A percentile compares a stretch with the other conserved stretches of the same genome.
phyloP scores from a whole-genome alignment of 2,888 invertebrate species.

The Rhingia campestris region DNA sequence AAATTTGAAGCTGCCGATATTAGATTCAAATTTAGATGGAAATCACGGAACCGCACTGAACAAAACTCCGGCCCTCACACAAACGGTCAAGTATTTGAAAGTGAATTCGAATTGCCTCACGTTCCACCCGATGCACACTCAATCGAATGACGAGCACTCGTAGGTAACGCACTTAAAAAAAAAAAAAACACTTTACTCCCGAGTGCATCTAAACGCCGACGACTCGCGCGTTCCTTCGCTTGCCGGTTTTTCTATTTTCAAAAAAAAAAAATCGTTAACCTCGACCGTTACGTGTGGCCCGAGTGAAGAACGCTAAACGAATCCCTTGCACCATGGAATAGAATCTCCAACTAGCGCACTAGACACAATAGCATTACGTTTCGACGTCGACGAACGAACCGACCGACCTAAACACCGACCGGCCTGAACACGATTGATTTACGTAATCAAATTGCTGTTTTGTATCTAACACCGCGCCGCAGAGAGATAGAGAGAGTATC shows the following conservation, averaged over 20 bases:
- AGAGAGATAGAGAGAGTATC: constrained; percentile 16
- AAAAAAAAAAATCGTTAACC: constrained; percentile 40
- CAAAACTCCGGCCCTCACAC: background rate
- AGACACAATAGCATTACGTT: constrained; percentile 60
- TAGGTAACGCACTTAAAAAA: constrained; percentile 7
- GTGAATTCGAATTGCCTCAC: constrained; percentile 36
- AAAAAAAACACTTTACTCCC: constrained; percentile 27
- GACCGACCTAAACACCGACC: background rate
- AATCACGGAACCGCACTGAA: constrained; percentile 6
- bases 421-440: constrained; percentile 52
- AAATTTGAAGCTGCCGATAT: background rate
- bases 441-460: constrained; percentile 65
- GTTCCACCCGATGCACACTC: background rate
- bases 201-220: constrained; percentile 44
- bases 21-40: constrained; percentile 32
- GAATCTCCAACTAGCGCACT: constrained; percentile 52
- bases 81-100: constrained; percentile 24
- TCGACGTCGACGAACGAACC: constrained; percentile 19
- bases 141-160: constrained; percentile 2
- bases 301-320: constrained; percentile 66
- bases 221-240: constrained; percentile 9
- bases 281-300: constrained; percentile 60
- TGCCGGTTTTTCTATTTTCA: constrained; percentile 46
- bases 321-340: constrained; percentile 46
- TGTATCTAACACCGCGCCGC: constrained; percentile 46